Evolutionary conservation across 2,888 invertebrate species (phyloP), one percentile per base, ranked within the genome.

Genomic region (Dioctria rufipes): DNA sequence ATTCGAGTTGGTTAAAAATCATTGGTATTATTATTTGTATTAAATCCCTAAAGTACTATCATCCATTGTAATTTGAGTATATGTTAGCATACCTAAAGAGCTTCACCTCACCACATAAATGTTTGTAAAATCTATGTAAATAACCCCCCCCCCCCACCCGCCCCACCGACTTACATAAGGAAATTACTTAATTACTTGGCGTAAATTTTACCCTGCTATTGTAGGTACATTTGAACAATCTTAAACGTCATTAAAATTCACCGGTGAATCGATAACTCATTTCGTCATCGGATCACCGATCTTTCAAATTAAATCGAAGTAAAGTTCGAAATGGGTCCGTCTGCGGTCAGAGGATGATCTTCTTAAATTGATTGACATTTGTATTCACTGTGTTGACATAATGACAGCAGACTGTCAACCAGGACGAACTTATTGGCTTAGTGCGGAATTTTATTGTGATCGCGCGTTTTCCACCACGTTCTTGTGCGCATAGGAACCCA

Each of bases 321-420:
- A 58, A 49, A 77, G 63, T 63, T 8, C 63, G 63, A 61, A 77
- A 49, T 61, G 46, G 63, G 63, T 75, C 43, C 73, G 73, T 60
- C 60, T 54, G 13, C 73, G 42, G 60, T 60, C 77, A 77, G 51
- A 77, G 63, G 77, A 46, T 77, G 63, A 77, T 67, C 67, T 67
- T 40, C 60, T 71, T 69, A 88, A 86, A 87, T 88, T 88, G 88
- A 88, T 88, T 88, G 89, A 88, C 88, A 87, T 88, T 87, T 88
- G 88, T 87, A 88, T 88, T 88, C 87, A 87, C 84, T 85, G 85
- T 85, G 86, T 85, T 86, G 89, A 89, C 88, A 88, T 89, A 88
- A 88, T 89, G 89, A 88, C 88, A 86, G 88, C 88, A 87, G 73
- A 84, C 81, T 82, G 81, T 83, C 83, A 40, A 54, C 58, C 63